These are phyloP conservation scores for Timandra comae DNA, from an alignment of 2,888 invertebrate species.

Conservation along the genomic window DNA sequence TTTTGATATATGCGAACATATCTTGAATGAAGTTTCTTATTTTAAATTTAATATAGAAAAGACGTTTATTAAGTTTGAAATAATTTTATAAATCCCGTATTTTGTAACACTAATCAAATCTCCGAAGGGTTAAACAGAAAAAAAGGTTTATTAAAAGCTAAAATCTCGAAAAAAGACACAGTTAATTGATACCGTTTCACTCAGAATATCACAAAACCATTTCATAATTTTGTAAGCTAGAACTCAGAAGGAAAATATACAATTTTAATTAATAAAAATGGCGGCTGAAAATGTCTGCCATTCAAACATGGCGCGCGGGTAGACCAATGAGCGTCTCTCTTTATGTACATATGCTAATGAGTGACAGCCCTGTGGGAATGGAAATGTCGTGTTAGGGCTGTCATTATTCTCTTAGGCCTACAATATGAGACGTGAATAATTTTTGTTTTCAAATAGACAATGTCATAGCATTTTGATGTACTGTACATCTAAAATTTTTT, in stretches of 20 bases:
- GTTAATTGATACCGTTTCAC: too few relatives aligned
- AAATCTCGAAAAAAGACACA: too few relatives aligned
- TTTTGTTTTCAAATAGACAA: slow-evolving; percentile 41
- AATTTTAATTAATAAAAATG: slow-evolving; percentile 68
- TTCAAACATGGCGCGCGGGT: slow-evolving; percentile 50
- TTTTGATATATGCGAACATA: too few relatives aligned
- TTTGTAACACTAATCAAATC: too few relatives aligned
- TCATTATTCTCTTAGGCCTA: slow-evolving; percentile 51
- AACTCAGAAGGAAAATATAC: slow-evolving; percentile 28
- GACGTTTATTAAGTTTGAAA: too few relatives aligned
- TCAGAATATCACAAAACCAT: too few relatives aligned
- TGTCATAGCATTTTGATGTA: neutral
- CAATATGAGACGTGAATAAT: slow-evolving; percentile 40
- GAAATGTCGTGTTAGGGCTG: slow-evolving; percentile 72
- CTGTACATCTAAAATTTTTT: neutral
- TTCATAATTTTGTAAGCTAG: too few relatives aligned
- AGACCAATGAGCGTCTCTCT: slow-evolving; percentile 53
- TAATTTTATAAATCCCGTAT: too few relatives aligned
- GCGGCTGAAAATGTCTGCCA: slow-evolving; percentile 52
- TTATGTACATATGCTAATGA: slow-evolving; percentile 73
- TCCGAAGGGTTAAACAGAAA: too few relatives aligned
- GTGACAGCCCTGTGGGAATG: slow-evolving; percentile 67
- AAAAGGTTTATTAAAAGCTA: too few relatives aligned
- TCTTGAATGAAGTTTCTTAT: too few relatives aligned
- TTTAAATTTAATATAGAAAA: too few relatives aligned